phyloP scores from a whole-genome alignment of 2,888 invertebrate genomes.

The Dichetophora obliterata region DNA sequence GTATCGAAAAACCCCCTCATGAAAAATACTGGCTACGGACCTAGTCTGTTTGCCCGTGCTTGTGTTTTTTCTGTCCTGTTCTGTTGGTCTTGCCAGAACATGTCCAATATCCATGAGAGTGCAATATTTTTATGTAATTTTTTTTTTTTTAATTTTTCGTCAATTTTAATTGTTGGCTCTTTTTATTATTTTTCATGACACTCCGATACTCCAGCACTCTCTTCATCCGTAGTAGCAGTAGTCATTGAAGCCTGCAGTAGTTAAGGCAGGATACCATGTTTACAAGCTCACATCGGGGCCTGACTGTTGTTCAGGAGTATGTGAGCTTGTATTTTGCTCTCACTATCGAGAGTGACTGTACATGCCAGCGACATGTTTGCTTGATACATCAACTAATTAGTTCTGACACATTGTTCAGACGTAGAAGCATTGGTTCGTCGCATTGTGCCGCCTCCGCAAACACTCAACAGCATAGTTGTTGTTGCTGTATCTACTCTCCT shows the following conservation, averaged over 20 bases:
- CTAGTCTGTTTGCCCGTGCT: too few species aligned
- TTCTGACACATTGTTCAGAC: constrained; percentile 50
- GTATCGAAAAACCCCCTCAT: too few species aligned
- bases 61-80: background rate
- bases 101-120: constrained; percentile 24
- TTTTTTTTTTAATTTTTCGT: constrained; percentile 21
- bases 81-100: background rate
- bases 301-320: background rate
- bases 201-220: background rate
- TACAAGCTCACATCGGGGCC: background rate
- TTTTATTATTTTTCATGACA: background rate
- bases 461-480: constrained; percentile 43
- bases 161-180: constrained; percentile 35
- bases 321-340: background rate
- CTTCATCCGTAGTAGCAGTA: background rate
- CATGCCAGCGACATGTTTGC: constrained; percentile 45
- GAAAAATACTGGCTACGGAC: too few species aligned
- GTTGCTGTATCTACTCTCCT: constrained; percentile 22
- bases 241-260: constrained; percentile 21
- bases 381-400: constrained; percentile 47
- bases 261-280: background rate
- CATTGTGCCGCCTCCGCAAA: background rate
- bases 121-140: background rate
- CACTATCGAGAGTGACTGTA: background rate
- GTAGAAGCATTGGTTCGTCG: background rate